Conservation (phyloP, 2,797 vertebrate genomes). For the Acipenser transmontanus region DNA sequence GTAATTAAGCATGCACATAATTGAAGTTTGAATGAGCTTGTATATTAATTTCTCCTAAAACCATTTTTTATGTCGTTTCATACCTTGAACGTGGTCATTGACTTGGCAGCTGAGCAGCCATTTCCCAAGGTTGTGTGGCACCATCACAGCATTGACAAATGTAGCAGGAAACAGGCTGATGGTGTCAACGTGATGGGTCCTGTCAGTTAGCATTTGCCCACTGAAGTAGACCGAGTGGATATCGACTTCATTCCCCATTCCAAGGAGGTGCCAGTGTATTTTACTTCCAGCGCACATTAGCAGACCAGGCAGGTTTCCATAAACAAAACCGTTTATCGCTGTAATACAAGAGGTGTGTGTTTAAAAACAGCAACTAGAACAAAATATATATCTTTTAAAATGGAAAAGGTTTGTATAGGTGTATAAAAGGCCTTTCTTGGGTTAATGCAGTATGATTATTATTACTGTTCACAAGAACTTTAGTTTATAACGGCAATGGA, state of each 20-base stretch:
- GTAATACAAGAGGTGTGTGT: background rate
- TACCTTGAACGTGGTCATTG: constrained; percentile 86
- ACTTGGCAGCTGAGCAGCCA: constrained; percentile 90
- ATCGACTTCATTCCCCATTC: constrained; percentile 89
- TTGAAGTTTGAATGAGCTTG: too few relatives aligned
- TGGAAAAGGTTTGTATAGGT: too few relatives aligned
- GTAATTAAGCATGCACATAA: too few relatives aligned
- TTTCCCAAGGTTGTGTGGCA: constrained; percentile 71
- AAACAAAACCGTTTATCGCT: constrained; percentile 89
- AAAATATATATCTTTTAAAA: too few relatives aligned
- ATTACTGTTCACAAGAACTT: too few relatives aligned
- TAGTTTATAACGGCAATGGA: too few relatives aligned
- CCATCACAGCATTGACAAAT: constrained; percentile 74
- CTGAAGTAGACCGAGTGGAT: constrained; percentile 89
- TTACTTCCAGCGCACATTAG: constrained; percentile 82
- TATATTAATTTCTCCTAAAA: too few relatives aligned
- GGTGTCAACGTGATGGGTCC: constrained; percentile 72
- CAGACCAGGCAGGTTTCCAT: constrained; percentile 81
- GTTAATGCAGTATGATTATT: too few relatives aligned
- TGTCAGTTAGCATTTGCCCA: constrained; percentile 73
- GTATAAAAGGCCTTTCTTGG: too few relatives aligned
- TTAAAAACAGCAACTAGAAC: background rate
- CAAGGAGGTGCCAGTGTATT: constrained; percentile 85
- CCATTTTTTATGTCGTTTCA: background rate
- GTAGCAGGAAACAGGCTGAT: constrained; percentile 83